Percentiles rank a stretch among this genome's conserved stretches.
Conservation (phyloP, 1,140 invertebrate species). For the Thalassaphorura encarpata region DNA sequence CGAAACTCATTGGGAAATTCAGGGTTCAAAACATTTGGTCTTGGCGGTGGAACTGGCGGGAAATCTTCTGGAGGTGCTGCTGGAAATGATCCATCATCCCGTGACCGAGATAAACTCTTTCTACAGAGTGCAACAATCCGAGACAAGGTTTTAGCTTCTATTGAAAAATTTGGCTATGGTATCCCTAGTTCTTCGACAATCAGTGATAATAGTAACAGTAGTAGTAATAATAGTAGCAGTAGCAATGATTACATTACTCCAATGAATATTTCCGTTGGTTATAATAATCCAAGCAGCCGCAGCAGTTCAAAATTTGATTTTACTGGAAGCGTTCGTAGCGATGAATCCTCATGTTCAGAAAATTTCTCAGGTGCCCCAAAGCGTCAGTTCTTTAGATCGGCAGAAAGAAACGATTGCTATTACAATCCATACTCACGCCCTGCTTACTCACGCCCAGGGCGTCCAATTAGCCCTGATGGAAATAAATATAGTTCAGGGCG, state of each 20-base stretch:
- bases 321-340: too few species aligned
- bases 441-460: neutral
- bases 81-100: neutral
- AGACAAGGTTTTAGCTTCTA: slow-evolving; percentile 28
- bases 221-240: neutral
- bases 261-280: neutral
- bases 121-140: slow-evolving; percentile 15
- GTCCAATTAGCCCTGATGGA: neutral
- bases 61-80: slow-evolving; percentile 3
- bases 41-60: neutral
- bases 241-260: neutral
- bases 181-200: slow-evolving; percentile 5
- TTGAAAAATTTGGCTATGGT: slow-evolving; percentile 30
- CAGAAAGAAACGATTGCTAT: too few species aligned
- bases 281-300: neutral
- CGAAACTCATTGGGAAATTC: neutral
- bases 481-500: slow-evolving; percentile 20
- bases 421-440: neutral
- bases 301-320: neutral
- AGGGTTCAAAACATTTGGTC: slow-evolving; percentile 1
- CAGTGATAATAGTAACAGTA: slow-evolving; percentile 2
- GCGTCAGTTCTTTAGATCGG: too few species aligned
- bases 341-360: too few species aligned
- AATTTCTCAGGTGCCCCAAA: too few species aligned
- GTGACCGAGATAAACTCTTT: slow-evolving; percentile 15